These are phyloP conservation scores for Caenorhabditis angaria DNA, from an alignment of 2,888 invertebrate genomes.

Conservation along the genomic window DNA sequence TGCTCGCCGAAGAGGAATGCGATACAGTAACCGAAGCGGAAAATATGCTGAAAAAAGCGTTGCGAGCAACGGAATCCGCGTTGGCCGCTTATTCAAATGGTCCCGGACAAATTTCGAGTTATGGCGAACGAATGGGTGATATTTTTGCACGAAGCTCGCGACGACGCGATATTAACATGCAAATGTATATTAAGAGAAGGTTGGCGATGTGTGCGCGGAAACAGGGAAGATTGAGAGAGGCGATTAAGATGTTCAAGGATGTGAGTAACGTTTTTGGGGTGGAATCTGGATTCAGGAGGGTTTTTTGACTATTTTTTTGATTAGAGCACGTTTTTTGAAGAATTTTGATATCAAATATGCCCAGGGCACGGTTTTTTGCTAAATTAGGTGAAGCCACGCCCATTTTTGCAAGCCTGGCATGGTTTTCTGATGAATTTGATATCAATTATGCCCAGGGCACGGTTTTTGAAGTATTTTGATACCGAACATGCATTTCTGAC, in stretches of 20 bases:
- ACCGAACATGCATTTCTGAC: too few species aligned
- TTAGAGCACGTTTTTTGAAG: too few species aligned
- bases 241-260: constrained; percentile 94
- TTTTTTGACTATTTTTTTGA: background rate
- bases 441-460: too few species aligned
- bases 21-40: constrained; percentile 83
- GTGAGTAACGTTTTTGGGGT: constrained; percentile 15
- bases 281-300: too few species aligned
- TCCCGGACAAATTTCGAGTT: constrained; percentile 18
- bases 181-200: constrained; percentile 91
- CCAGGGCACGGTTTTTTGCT: too few species aligned
- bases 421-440: too few species aligned
- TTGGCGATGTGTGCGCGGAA: constrained; percentile 97
- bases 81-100: constrained; percentile 23
- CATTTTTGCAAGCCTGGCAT: too few species aligned
- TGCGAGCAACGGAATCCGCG: constrained; percentile 82
- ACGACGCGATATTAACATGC: constrained; percentile 88
- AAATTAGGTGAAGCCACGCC: too few species aligned
- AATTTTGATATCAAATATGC: too few species aligned
- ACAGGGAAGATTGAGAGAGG: constrained; percentile 90
- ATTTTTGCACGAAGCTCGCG: constrained; percentile 6
- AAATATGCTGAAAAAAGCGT: constrained; percentile 78
- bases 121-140: constrained; percentile 2
- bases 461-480: too few species aligned
- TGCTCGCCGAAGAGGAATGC: constrained; percentile 95